phyloP scores from a whole-genome alignment of 1,140 invertebrate species.

The Drosophila parvula region DNA sequence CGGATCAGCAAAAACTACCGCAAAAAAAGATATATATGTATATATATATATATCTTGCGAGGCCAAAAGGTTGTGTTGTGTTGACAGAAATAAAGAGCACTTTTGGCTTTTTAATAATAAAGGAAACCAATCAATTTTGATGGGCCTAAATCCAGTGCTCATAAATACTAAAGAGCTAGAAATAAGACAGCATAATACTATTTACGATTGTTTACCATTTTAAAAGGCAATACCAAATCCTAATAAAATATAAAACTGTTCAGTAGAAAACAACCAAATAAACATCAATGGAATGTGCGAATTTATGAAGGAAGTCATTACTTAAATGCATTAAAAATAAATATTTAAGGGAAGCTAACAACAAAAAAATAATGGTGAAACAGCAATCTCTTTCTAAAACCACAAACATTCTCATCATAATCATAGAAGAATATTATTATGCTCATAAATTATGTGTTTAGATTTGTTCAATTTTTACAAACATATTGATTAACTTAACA shows the following conservation, averaged over 20 bases:
- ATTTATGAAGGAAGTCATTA: conserved; percentile 20
- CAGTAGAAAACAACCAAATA: conserved; percentile 7
- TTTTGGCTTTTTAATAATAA: conserved; percentile 29
- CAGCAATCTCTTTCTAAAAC: neutral
- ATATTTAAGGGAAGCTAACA: neutral
- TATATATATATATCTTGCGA: conserved; percentile 2
- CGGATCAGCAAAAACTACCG: conserved; percentile 33
- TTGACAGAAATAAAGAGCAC: conserved; percentile 29
- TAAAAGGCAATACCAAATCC: neutral
- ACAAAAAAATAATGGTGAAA: neutral
- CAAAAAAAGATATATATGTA: conserved; percentile 2
- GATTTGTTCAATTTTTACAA: neutral
- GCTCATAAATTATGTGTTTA: too few relatives aligned
- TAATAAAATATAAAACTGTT: conserved; percentile 6
- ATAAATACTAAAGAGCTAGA: conserved; percentile 3
- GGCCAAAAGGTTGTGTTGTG: conserved; percentile 28
- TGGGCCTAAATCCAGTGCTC: conserved; percentile 12
- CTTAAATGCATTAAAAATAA: conserved; percentile 11
- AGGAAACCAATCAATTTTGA: conserved; percentile 40
- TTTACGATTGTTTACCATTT: neutral
- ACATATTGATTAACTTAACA: conserved; percentile 41
- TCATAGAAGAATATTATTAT: neutral
- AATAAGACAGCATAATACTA: neutral
- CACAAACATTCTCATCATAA: neutral
- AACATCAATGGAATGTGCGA: neutral